Conservation (phyloP, 2,113 vertebrate species). For the Circaetus gallicus region DNA sequence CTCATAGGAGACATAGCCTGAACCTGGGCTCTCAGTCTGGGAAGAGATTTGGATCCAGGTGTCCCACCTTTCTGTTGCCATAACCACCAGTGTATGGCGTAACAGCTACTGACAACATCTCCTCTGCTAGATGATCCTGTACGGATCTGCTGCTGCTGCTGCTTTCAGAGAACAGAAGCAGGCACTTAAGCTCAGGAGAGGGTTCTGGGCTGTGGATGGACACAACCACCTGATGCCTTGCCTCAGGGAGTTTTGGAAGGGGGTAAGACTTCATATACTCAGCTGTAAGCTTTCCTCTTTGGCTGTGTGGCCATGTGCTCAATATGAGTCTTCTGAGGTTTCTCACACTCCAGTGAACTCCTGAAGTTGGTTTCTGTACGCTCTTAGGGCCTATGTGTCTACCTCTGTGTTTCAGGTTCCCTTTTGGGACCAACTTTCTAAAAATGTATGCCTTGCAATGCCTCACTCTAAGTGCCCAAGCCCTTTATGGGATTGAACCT, state of each 20-base stretch:
- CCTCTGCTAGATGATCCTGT: neutral
- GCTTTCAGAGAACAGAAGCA: neutral
- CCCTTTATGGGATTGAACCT: neutral
- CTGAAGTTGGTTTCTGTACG: neutral
- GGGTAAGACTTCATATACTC: neutral
- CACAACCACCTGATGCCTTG: neutral
- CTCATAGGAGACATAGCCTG: neutral
- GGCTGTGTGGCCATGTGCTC: accelerated
- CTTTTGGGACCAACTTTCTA: neutral
- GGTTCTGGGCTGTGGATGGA: neutral
- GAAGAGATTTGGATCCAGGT: neutral
- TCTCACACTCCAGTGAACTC: neutral
- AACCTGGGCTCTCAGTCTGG: neutral
- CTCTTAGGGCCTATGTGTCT: neutral
- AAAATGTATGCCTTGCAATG: neutral
- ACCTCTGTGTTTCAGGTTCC: neutral
- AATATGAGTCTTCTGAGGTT: neutral
- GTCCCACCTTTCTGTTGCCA: neutral
- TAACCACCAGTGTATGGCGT: neutral
- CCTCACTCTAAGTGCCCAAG: neutral
- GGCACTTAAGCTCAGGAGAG: neutral
- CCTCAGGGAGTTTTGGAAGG: neutral
- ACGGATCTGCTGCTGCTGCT: neutral
- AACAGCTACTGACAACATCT: neutral
- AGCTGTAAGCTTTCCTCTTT: neutral